These are phyloP conservation scores for Cheilosia scutellata DNA, from an alignment of 2,888 invertebrate genomes.

Conservation along the genomic window DNA sequence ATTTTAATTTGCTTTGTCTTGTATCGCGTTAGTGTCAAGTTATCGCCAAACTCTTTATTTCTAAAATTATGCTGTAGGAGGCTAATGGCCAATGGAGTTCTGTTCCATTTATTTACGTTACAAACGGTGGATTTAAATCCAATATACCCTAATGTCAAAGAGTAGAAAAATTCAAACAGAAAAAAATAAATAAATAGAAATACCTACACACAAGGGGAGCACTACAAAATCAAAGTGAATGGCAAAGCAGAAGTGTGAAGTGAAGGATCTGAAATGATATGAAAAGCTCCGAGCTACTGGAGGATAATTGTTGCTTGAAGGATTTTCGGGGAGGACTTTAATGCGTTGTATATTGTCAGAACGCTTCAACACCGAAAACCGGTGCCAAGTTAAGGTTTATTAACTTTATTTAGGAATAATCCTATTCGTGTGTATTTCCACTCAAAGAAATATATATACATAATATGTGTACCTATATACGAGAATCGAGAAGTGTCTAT, in stretches of 20 bases:
- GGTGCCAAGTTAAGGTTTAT: conserved; percentile 29
- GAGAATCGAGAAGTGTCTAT: not conserved
- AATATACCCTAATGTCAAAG: not conserved
- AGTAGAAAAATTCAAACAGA: not conserved
- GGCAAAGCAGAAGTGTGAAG: conserved; percentile 14
- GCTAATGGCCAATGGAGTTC: too few species aligned
- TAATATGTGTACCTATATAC: not conserved
- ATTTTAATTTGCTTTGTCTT: too few species aligned
- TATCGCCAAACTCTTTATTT: too few species aligned
- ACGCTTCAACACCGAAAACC: conserved; percentile 28
- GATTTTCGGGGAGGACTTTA: conserved; percentile 23
- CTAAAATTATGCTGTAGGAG: too few species aligned
- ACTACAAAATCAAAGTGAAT: conserved; percentile 21
- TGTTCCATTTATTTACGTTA: too few species aligned
- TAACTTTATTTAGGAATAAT: conserved; percentile 40
- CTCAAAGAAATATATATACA: not conserved
- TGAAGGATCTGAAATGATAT: not conserved
- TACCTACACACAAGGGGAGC: not conserved
- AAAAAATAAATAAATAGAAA: not conserved
- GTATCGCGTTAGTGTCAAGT: too few species aligned
- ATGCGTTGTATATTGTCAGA: conserved; percentile 22
- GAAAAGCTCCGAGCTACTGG: conserved; percentile 13
- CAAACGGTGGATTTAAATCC: too few species aligned
- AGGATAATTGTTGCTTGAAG: conserved; percentile 26
- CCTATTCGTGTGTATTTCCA: conserved; percentile 9